Evolutionary conservation across 2,113 vertebrate species (phyloP).

Genomic region (Ardeotis arabs): DNA sequence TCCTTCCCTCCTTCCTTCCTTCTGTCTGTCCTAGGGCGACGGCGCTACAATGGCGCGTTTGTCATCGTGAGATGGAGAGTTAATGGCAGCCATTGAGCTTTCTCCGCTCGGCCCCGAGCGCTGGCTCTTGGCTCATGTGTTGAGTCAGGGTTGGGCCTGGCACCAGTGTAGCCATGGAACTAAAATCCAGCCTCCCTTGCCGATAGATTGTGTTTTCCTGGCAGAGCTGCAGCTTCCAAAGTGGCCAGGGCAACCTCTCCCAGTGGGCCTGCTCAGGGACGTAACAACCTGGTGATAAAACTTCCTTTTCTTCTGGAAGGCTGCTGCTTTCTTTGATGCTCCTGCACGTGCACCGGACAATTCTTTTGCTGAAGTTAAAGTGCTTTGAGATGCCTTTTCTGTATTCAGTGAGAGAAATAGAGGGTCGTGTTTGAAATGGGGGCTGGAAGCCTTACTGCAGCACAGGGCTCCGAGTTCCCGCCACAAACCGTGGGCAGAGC

Average conservation of each 20-base stretch:
- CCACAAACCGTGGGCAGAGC: neutral
- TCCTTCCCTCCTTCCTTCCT: conserved; percentile 5
- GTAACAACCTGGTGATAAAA: rapidly evolving
- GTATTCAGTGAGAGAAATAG: neutral
- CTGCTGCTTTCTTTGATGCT: neutral
- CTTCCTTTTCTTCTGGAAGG: neutral
- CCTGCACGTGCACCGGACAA: neutral
- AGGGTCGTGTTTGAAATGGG: rapidly evolving
- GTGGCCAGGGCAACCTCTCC: neutral
- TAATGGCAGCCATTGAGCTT: neutral
- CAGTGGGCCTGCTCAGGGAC: neutral
- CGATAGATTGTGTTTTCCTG: neutral
- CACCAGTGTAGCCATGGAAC: neutral
- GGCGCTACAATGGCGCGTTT: neutral
- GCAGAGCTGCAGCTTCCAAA: neutral
- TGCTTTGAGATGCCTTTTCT: neutral
- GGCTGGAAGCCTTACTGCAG: rapidly evolving
- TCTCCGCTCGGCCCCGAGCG: neutral
- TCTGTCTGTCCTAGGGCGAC: neutral
- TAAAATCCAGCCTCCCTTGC: neutral
- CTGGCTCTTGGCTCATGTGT: neutral
- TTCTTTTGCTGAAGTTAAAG: neutral
- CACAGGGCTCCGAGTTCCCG: rapidly evolving
- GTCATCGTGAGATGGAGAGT: neutral
- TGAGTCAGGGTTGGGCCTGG: neutral